Conservation (phyloP, 2,113 vertebrate species). For the Potamarius usumacintae region DNA sequence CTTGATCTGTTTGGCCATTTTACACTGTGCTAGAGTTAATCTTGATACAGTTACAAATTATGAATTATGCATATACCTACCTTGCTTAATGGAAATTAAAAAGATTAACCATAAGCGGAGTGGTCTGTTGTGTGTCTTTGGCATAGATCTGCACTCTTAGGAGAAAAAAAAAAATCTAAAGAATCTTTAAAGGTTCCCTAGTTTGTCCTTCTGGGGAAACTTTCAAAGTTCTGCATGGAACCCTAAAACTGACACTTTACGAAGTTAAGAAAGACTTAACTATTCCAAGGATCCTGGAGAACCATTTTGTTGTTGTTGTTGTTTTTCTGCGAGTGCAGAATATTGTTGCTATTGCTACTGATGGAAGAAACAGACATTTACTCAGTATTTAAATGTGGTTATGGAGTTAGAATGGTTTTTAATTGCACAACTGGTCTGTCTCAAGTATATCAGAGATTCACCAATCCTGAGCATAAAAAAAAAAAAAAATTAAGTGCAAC, state of each 20-base stretch:
- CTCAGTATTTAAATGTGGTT: conserved; percentile 20
- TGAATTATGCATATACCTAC: background rate
- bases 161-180: background rate
- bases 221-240: background rate
- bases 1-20: conserved; percentile 22
- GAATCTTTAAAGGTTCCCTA: background rate
- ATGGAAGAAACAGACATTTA: conserved; percentile 41
- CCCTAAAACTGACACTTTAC: background rate
- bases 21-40: background rate
- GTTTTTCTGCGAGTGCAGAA: background rate
- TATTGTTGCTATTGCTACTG: conserved; percentile 21
- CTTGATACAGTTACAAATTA: background rate
- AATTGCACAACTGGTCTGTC: conserved; percentile 58
- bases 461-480: conserved; percentile 47
- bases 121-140: conserved; percentile 46
- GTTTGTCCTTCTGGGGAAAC: background rate
- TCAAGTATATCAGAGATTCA: conserved; percentile 52
- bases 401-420: conserved; percentile 40
- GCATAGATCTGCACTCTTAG: conserved; percentile 33
- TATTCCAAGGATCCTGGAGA: background rate
- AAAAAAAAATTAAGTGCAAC: conserved; percentile 41
- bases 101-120: background rate
- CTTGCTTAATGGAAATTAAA: background rate
- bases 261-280: background rate
- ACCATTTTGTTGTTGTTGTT: background rate